Base-by-base conservation (phyloP, 2,113 vertebrate genomes). In the Sphaerodactylus townsendi region DNA sequence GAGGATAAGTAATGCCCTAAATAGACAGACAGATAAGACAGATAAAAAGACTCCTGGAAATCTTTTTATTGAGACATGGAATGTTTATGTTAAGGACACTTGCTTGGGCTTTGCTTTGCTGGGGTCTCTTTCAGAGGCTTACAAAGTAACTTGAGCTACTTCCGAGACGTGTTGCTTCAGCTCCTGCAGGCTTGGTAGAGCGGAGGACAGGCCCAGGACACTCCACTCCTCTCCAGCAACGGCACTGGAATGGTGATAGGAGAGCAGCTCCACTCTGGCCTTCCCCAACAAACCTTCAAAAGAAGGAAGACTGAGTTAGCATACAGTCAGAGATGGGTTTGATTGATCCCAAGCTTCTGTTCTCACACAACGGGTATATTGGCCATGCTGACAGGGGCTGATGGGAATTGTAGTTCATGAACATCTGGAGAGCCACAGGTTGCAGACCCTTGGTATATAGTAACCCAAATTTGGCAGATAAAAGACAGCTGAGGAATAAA, bases 171-270 rank as follows among this genome's bases (percentile, higher is more conserved):
- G 79, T 37, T 94, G 81, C 92, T 97, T 96, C 90, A 98, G 94
- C 4, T 95, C 90, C 0, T 94, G 15, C 6, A 98, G 96, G 92
- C 95, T 94, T 28, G 76, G 83, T 62, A 98, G 91, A 1, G 90
- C 89, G 4, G 95, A 95, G 0, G 98, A 97, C 65, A 99, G 44
- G 72, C 97, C 97, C 88, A 97, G 91, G 7, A 97, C 37, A 0
- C 92, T 96, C 98, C 98, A 99, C 91, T 95, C 94, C 66, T 97
- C 96, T 53, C 96, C 97, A 0, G 83, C 82, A 9, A 91, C 87
- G 0, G 48, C 88, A 79, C 86, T 35, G 0, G 98, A 97, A 88
- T 95, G 95, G 88, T 97, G 97, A 91, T 98, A 98, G 21, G 95
- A 97, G 90, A 97, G 93, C 44, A 99, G 95, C 92, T 96, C 96